Evolutionary conservation across 1,140 invertebrate genomes (phyloP), one percentile per base, ranked within the genome.

Genomic region (Brachionus koreanus): DNA sequence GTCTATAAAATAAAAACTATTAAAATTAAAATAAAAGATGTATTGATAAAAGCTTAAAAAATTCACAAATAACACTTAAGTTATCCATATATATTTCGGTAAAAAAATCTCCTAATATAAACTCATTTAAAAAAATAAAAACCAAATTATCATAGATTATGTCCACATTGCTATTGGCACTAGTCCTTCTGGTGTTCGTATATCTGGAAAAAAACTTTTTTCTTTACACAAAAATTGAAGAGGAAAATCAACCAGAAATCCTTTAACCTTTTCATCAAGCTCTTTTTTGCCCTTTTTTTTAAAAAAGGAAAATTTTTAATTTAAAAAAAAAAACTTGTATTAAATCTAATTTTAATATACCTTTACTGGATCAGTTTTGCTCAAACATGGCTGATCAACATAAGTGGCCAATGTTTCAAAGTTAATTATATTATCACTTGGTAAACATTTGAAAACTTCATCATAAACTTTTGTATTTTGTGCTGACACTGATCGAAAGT

Each of bases 171-270:
- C 49, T 3, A 43, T 61, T 37, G 76, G 76, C 1, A 79, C 76
- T 25, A 79, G 49, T 10, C 76, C 76, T 25, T 79, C 76, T 23
- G 76, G 49, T 42, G 76, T 79, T 23, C 57, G 49, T 12, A 79
- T 35, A 13, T 79, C 76, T n/a, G 76, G 76, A 33, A 79, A 79
- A 23, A 79, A 79, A 25, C 57, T 79, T 13, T 79, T 65, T 57
- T 79, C 76, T 25, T 52, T 52, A 13, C 33, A 79, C 16, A 75
- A 33, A 77, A 83, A 83, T 43, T 75, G 16, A 13, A 83, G 35
- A n/a, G 82, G 82, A 76, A 83, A 76, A 49, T 83, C 82, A 35
- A 83, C 82, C 1, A 83, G 19, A 33, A 61, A 83, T 16, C 82
- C 82, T 6, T 75, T 29, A 13, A 83, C 25, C 16, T 77, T 63